Evolutionary conservation across 2,888 invertebrate genomes (phyloP), one percentile per base, ranked within the genome.

Genomic region (Timema cristinae): DNA sequence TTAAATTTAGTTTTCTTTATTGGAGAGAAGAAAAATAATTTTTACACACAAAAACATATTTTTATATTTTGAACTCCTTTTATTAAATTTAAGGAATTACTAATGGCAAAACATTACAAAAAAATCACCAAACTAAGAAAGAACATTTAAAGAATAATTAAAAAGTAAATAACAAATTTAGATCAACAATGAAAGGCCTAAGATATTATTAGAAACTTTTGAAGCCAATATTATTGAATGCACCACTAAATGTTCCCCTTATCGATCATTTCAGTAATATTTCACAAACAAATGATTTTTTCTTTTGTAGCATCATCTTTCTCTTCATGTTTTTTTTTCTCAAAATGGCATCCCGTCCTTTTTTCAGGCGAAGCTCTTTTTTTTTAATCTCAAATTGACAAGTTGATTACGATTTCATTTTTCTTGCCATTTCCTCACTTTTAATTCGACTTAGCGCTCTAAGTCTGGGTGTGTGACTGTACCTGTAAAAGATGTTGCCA

Each of bases 251-350:
- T 32, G 32, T 32, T 32, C 4, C 32, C 32, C 32, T 2, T 32
- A 4, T 32, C 32, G 32, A 2, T 10, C 32, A 32, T 32, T 32
- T 52, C n/a, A n/a, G n/a, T n/a, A n/a, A n/a, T n/a, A n/a, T n/a
- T n/a, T n/a, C 32, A 32, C 32, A 32, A 32, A 32, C 32, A 63
- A 6, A 47, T 9, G 9, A 63, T 47, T n/a, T 15, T 63, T 63
- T 5, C 5, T 16, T 63, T 48, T 63, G 32, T 32, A 63, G 16
- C 6, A 9, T 48, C 63, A 63, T 63, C 63, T 63, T 48, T 4
- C n/a, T 63, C 63, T 48, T 48, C 48, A 15, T 63, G 63, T 16
- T 63, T 63, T 63, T 48, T 48, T 63, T 16, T 13, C n/a, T 63
- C 63, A 15, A 63, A 63, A 0, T 16, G 63, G n/a, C 7, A 63